phyloP scores from a whole-genome alignment of 2,888 invertebrate genomes.

The Hermaeophaga mercurialis region DNA sequence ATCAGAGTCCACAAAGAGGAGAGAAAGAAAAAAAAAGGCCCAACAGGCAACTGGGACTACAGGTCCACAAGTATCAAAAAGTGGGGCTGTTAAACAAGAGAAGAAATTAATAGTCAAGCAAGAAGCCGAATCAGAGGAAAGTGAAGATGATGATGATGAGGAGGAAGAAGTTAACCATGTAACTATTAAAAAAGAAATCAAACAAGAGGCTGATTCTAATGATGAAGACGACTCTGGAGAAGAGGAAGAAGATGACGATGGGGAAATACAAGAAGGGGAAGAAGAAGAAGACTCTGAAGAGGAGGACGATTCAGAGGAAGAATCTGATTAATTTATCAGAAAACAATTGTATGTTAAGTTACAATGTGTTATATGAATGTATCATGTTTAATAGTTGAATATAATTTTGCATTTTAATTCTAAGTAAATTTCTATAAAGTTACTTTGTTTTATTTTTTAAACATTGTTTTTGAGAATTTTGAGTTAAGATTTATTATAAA shows the following conservation, averaged over 20 bases:
- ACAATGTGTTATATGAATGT: neutral
- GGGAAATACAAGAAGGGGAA: constrained; percentile 2
- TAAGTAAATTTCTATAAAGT: neutral
- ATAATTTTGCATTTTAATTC: neutral
- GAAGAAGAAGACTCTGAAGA: constrained; percentile 12
- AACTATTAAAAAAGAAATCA: neutral
- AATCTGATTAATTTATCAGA: constrained; percentile 14
- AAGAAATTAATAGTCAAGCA: neutral
- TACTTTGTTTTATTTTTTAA: neutral
- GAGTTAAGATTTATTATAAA: no score
- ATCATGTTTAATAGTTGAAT: neutral
- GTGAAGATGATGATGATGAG: constrained; percentile 2
- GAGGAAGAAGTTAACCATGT: constrained; percentile 3
- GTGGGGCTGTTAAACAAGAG: neutral
- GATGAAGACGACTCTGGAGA: constrained; percentile 10
- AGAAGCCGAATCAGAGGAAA: neutral
- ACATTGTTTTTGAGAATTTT: no score
- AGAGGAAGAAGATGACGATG: constrained; percentile 4
- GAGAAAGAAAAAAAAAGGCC: constrained; percentile 11
- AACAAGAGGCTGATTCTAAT: constrained; percentile 8
- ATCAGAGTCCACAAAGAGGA: constrained; percentile 11
- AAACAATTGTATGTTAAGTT: neutral
- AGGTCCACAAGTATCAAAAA: no score
- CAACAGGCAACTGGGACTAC: no score
- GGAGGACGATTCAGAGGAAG: constrained; percentile 14